These are phyloP conservation scores for Cistogaster globosa DNA, from an alignment of 2,888 invertebrate genomes.

Conservation along the genomic window DNA sequence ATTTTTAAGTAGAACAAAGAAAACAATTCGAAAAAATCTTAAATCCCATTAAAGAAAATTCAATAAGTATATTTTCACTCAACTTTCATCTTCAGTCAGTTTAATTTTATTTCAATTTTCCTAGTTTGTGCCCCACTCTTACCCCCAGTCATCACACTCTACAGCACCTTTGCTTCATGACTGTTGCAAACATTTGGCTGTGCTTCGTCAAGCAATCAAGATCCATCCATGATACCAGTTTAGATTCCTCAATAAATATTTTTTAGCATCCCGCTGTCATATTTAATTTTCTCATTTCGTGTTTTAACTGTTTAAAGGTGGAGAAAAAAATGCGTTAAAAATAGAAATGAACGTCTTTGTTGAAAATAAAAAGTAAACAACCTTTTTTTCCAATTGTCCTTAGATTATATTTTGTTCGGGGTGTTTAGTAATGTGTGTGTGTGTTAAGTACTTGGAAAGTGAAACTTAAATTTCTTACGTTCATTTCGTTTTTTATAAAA, in stretches of 20 bases:
- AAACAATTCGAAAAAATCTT: slow-evolving; percentile 72
- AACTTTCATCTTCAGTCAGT: slow-evolving; percentile 72
- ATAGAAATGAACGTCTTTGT: background rate
- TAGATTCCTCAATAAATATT: slow-evolving; percentile 62
- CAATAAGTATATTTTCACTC: slow-evolving; percentile 71
- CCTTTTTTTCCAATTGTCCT: slow-evolving; percentile 58
- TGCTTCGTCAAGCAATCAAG: slow-evolving; percentile 29
- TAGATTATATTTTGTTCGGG: slow-evolving; percentile 57
- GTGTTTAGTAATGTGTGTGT: slow-evolving; percentile 4
- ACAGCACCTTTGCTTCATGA: slow-evolving; percentile 7
- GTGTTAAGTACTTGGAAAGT: slow-evolving; percentile 49
- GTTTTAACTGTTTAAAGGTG: slow-evolving; percentile 39
- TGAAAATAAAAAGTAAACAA: slow-evolving; percentile 29
- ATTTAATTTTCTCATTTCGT: slow-evolving; percentile 61
- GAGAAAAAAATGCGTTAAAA: background rate
- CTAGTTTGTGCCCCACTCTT: background rate
- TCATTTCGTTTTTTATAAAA: slow-evolving; percentile 58
- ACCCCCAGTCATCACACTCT: background rate
- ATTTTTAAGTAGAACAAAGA: slow-evolving; percentile 73
- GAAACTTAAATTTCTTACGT: slow-evolving; percentile 67
- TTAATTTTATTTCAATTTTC: slow-evolving; percentile 70
- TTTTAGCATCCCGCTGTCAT: slow-evolving; percentile 70
- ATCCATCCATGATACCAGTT: slow-evolving; percentile 46
- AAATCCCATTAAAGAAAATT: slow-evolving; percentile 75
- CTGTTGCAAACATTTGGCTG: slow-evolving; percentile 20